A percentile compares a stretch with the other conserved stretches of the same genome.
phyloP scores from a whole-genome alignment of 2,888 invertebrate genomes.

The Oligia fasciuncula region DNA sequence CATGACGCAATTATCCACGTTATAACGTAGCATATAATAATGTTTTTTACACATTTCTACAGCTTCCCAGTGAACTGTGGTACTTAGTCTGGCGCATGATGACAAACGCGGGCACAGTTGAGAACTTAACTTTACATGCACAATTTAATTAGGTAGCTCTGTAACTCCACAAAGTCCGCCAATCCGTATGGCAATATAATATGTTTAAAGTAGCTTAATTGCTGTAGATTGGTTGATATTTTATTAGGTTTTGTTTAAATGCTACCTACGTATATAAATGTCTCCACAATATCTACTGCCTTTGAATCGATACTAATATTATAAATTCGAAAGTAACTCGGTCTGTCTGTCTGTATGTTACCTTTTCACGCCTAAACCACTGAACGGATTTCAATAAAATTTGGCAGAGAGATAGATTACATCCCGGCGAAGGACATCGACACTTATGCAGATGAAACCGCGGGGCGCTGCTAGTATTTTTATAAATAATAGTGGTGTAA shows the following conservation, averaged over 20 bases:
- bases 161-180: constrained; percentile 57
- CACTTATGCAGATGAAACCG: too few species aligned
- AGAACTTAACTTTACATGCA: constrained; percentile 68
- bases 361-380: too few species aligned
- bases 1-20: constrained; percentile 60
- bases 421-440: too few species aligned
- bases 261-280: background rate
- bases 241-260: background rate
- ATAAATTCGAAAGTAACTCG: too few species aligned
- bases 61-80: constrained; percentile 48
- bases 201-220: constrained; percentile 49
- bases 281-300: background rate
- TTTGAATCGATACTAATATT: background rate
- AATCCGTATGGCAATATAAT: constrained; percentile 50
- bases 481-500: too few species aligned
- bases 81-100: constrained; percentile 48
- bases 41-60: constrained; percentile 57
- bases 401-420: too few species aligned
- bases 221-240: constrained; percentile 40
- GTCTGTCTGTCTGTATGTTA: too few species aligned
- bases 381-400: too few species aligned
- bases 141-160: constrained; percentile 67
- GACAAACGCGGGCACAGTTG: constrained; percentile 62
- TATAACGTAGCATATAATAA: constrained; percentile 60
- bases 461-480: too few species aligned